A percentile compares a stretch with the other conserved stretches of the same genome.
These are phyloP conservation scores for Pandion haliaetus DNA, from an alignment of 2,113 vertebrate genomes.

Conservation along the genomic window DNA sequence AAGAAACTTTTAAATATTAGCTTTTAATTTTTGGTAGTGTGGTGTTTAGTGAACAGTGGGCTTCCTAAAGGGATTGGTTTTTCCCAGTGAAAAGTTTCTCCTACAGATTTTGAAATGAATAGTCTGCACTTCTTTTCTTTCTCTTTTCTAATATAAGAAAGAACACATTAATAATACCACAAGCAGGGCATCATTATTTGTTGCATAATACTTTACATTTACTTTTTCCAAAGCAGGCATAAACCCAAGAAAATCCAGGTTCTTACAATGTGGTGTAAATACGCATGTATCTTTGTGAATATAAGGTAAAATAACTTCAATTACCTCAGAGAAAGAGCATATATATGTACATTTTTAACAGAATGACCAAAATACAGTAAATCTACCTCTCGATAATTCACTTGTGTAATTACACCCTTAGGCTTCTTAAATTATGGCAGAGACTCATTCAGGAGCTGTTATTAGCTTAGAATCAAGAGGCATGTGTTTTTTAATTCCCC, in stretches of 20 bases:
- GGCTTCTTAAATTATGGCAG: not conserved
- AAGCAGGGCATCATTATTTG: not conserved
- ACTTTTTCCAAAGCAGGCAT: not conserved
- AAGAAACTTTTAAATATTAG: not conserved
- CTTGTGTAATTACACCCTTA: conserved; percentile 27
- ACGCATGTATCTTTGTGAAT: not conserved
- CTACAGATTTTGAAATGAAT: not conserved
- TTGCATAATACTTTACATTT: not conserved
- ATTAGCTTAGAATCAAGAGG: not conserved
- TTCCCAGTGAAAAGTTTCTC: not conserved
- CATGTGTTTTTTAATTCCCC: not conserved
- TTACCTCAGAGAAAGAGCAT: not conserved
- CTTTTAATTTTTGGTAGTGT: not conserved
- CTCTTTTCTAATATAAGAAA: not conserved
- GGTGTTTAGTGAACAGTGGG: not conserved
- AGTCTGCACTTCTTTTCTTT: not conserved
- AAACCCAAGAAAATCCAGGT: not conserved
- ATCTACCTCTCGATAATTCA: conserved; percentile 1
- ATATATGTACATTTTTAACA: not conserved
- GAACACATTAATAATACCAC: not conserved
- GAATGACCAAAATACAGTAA: not conserved
- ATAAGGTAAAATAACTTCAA: not conserved
- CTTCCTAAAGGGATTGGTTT: not conserved
- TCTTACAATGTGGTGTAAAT: not conserved
- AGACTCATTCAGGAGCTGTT: not conserved